A percentile compares a stretch with the other conserved stretches of the same genome.
Conservation (phyloP, 2,113 vertebrate species). For the Candoia aspera region DNA sequence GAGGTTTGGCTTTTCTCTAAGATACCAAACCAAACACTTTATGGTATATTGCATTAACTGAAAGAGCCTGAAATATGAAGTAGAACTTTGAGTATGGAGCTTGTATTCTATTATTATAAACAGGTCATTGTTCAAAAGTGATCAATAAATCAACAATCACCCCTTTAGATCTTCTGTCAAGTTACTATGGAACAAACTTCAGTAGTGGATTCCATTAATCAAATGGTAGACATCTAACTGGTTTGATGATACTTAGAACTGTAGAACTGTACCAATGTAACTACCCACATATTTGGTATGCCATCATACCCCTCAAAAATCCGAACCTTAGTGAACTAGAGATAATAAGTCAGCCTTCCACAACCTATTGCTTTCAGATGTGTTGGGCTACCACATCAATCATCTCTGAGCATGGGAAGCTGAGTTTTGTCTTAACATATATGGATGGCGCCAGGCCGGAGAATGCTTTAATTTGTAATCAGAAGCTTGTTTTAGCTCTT, state of each 20-base stretch:
- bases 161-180: neutral
- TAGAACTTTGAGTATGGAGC: neutral
- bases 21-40: neutral
- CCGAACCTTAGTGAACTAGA: neutral
- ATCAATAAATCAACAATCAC: slow-evolving; percentile 10
- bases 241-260: neutral
- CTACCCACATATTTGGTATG: neutral
- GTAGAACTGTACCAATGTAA: slow-evolving; percentile 1
- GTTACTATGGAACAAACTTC: slow-evolving; percentile 17
- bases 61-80: neutral
- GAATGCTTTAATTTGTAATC: no score
- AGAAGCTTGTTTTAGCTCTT: no score
- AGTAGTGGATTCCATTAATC: neutral
- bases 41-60: neutral
- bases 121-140: neutral
- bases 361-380: no score
- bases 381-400: no score
- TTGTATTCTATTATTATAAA: neutral
- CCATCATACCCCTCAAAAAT: neutral
- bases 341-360: neutral
- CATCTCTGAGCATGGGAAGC: no score
- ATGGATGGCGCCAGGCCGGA: no score
- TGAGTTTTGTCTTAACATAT: no score
- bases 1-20: neutral
- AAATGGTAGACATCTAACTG: neutral